Conservation (phyloP, 2,888 invertebrate genomes). For the Eupeodes luniger region DNA sequence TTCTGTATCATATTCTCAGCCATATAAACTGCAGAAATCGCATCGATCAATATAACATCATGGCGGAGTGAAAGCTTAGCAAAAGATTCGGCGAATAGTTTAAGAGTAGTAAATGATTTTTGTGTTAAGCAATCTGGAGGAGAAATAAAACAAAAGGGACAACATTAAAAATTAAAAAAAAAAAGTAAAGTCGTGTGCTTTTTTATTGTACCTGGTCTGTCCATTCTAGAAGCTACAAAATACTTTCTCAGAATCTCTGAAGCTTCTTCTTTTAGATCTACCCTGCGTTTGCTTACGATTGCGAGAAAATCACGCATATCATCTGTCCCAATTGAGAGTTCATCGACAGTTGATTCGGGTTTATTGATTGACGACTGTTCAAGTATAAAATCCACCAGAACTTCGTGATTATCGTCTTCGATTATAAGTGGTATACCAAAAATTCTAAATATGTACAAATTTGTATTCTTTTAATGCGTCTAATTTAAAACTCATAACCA, state of each 20-base stretch:
- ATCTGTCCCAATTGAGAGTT: conserved; percentile 79
- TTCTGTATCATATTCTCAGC: conserved; percentile 81
- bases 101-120: conserved; percentile 80
- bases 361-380: conserved; percentile 77
- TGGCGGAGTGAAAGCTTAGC: conserved; percentile 82
- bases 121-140: conserved; percentile 81
- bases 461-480: not conserved
- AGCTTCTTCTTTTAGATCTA: conserved; percentile 80
- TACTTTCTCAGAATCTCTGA: conserved; percentile 84
- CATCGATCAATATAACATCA: conserved; percentile 81
- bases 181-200: not conserved
- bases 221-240: conserved; percentile 83
- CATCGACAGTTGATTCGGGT: conserved; percentile 77
- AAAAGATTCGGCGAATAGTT: conserved; percentile 82
- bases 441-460: conserved; percentile 78
- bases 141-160: not conserved
- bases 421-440: conserved; percentile 83
- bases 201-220: conserved; percentile 81
- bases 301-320: conserved; percentile 80
- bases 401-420: conserved; percentile 79
- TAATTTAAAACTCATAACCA: not conserved
- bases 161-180: not conserved
- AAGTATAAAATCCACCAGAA: conserved; percentile 80
- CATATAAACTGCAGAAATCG: conserved; percentile 81
- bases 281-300: conserved; percentile 78